A percentile compares a stretch with the other conserved stretches of the same genome.
Conservation (phyloP, 2,113 vertebrate species). For the Clarias macrocephalus region DNA sequence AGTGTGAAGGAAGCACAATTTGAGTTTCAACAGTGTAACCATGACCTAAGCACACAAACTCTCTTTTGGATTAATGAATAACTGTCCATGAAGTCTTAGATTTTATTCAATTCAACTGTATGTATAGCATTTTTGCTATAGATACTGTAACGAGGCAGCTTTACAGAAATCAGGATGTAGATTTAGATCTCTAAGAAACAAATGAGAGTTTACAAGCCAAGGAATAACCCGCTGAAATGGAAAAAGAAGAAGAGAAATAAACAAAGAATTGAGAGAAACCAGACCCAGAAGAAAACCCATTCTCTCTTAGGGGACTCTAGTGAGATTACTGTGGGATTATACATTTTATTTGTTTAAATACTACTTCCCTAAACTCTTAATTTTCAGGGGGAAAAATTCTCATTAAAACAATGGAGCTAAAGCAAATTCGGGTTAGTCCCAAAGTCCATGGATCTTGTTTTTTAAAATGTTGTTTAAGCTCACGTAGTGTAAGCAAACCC, state of each 20-base stretch:
- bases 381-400: too few relatives aligned
- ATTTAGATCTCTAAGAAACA: neutral
- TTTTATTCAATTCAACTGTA: neutral
- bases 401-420: neutral
- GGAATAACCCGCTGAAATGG: neutral
- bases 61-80: slow-evolving; percentile 5
- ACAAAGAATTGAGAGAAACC: neutral
- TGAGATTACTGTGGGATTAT: neutral
- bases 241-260: neutral
- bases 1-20: neutral
- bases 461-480: neutral
- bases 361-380: neutral
- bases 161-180: neutral
- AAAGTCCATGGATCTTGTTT: neutral
- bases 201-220: neutral
- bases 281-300: neutral
- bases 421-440: neutral
- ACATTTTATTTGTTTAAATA: neutral
- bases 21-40: neutral
- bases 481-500: neutral
- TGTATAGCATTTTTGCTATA: neutral
- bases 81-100: neutral
- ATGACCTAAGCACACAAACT: neutral
- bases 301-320: neutral
- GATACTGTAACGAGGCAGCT: neutral